Evolutionary conservation across 2,797 vertebrate species (phyloP).

Genomic region (Gallirallus australis): DNA sequence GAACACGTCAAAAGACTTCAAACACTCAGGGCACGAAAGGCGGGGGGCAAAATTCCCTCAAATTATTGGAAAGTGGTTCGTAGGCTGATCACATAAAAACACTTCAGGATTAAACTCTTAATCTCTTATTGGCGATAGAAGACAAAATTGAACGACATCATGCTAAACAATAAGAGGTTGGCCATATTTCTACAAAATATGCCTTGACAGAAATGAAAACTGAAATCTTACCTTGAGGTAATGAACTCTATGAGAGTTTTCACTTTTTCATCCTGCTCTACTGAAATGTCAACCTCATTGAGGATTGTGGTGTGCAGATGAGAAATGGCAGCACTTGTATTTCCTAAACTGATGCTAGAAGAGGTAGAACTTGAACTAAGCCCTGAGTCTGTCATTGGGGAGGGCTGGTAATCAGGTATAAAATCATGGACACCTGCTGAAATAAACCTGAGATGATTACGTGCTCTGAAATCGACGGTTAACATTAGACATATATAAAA

Average conservation of each 20-base stretch:
- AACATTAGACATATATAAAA: not conserved
- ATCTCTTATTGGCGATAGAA: not conserved
- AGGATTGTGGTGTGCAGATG: slow-evolving; percentile 87
- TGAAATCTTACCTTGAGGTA: slow-evolving; percentile 90
- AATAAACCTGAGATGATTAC: slow-evolving; percentile 42
- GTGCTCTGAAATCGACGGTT: not conserved
- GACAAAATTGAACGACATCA: not conserved
- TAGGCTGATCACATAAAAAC: not conserved
- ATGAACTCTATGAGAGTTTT: slow-evolving; percentile 98
- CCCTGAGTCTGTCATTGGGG: slow-evolving; percentile 98
- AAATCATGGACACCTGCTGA: slow-evolving; percentile 89
- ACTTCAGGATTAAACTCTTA: not conserved
- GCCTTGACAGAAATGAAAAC: not conserved
- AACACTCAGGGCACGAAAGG: not conserved
- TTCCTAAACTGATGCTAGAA: slow-evolving; percentile 96
- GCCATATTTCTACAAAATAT: not conserved
- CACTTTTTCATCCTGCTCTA: slow-evolving; percentile 94
- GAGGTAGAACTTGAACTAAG: slow-evolving; percentile 98
- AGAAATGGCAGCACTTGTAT: slow-evolving; percentile 83
- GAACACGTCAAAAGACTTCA: not conserved
- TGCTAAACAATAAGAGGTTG: not conserved
- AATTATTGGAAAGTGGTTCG: not conserved
- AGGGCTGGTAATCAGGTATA: slow-evolving; percentile 94
- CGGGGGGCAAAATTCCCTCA: not conserved
- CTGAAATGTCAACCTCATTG: slow-evolving; percentile 90